Evolutionary conservation across 2,888 invertebrate species (phyloP), one percentile per base, ranked within the genome.

Genomic region (Luperina testacea): DNA sequence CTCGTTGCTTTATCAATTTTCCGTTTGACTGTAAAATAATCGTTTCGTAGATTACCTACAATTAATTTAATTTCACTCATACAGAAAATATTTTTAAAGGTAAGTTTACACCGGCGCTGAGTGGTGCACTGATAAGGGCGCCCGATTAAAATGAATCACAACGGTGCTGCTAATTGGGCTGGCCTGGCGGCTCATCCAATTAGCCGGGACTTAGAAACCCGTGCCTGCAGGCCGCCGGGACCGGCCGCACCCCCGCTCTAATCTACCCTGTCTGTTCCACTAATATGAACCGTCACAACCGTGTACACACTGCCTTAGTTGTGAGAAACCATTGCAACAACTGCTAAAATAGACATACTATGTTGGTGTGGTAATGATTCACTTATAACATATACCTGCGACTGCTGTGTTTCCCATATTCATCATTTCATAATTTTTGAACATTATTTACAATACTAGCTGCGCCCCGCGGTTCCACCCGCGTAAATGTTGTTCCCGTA

Each of bases 71-170:
- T 77, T 68, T 73, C n/a, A 27, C 51, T 67, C 32, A 32, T 32
- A 63, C 17, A 70, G 72, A 80, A 78, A 80, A 76, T 81, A 81
- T 82, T 80, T 80, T 81, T 78, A 78, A 85, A 84, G 83, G 70
- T 80, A 81, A 82, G 82, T 79, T 81, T 76, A 70, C 80, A 85
- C 81, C 76, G 75, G 75, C 80, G 79, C 73, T 84, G 87, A 85
- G 89, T 84, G 89, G 86, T 92, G 94, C 94, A 94, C 92, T 93
- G 94, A 93, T 95, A 95, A 95, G 95, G 94, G 95, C 92, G 94
- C 95, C 91, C 95, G 95, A 96, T 96, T 96, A 96, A 96, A 96
- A 96, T 95, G 95, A 97, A 96, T 96, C 96, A 95, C 95, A 93
- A 93, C 95, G 93, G 91, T 92, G 94, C 93, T 93, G 93, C 95